phyloP scores from a whole-genome alignment of 2,888 invertebrate species.

The Argynnis bischoffii region DNA sequence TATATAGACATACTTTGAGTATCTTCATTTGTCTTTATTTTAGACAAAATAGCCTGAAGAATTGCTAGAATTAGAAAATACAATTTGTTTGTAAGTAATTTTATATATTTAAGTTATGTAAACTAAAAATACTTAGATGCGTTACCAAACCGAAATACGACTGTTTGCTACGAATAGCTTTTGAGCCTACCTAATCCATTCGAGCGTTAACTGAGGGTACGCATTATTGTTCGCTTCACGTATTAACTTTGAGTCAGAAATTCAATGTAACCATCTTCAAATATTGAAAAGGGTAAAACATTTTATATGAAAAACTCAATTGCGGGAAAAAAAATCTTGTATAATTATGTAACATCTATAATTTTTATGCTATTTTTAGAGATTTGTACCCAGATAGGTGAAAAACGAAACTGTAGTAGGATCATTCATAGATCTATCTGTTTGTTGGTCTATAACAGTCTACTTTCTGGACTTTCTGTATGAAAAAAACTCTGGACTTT shows the following conservation, averaged over 20 bases:
- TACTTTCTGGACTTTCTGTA: too few relatives aligned
- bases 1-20: too few relatives aligned
- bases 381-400: too few relatives aligned
- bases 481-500: too few relatives aligned
- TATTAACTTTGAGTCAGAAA: constrained; percentile 50
- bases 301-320: constrained; percentile 11
- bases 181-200: constrained; percentile 50
- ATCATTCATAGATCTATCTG: too few relatives aligned
- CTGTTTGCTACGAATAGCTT: background rate
- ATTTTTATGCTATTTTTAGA: too few relatives aligned
- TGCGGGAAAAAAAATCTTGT: background rate
- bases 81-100: background rate
- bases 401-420: too few relatives aligned
- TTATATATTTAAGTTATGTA: background rate
- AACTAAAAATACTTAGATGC: background rate
- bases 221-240: constrained; percentile 60
- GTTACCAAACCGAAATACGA: background rate
- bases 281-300: constrained; percentile 50
- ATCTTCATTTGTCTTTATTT: too few relatives aligned
- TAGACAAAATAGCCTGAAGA: too few relatives aligned
- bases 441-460: too few relatives aligned
- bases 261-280: constrained; percentile 54
- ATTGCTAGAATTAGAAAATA: too few relatives aligned
- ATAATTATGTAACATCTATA: too few relatives aligned
- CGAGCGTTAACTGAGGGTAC: constrained; percentile 62